These are phyloP conservation scores for Paramormyrops hopkinsi DNA, from an alignment of 2,797 vertebrate genomes.

Conservation along the genomic window DNA sequence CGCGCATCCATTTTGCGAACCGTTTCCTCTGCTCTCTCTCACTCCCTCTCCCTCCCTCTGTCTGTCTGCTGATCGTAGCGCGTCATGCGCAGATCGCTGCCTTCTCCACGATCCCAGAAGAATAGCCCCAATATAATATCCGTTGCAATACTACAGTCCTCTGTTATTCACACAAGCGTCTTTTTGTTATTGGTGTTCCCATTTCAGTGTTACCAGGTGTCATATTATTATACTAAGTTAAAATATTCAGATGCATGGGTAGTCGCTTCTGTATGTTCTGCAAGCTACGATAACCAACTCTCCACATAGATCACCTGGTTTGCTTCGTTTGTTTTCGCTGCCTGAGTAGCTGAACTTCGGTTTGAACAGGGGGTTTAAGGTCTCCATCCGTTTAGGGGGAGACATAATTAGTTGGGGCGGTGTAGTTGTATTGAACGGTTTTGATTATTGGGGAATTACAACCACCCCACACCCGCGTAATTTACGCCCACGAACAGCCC, in stretches of 20 bases:
- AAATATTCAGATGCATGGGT: background rate
- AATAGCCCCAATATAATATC: background rate
- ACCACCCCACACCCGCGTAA: too few species aligned
- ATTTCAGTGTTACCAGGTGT: background rate
- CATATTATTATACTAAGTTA: background rate
- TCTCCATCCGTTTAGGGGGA: background rate
- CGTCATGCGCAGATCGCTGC: background rate
- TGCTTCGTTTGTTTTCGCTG: background rate
- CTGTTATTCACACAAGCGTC: background rate
- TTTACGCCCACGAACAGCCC: background rate
- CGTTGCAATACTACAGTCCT: background rate
- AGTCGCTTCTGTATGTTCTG: background rate
- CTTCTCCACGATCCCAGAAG: background rate
- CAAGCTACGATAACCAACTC: background rate
- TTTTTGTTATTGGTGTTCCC: background rate
- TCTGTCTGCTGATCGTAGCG: background rate
- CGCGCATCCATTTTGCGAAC: conserved; percentile 16
- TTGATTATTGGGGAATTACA: background rate
- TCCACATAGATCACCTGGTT: background rate
- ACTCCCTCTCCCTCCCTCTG: background rate
- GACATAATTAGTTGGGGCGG: background rate
- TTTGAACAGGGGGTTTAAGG: background rate
- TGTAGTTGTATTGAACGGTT: background rate
- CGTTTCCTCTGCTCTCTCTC: background rate
- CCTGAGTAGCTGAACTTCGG: background rate